Percentiles rank a stretch among this genome's conserved stretches.
These are phyloP conservation scores for Ceratina calcarata DNA, from an alignment of 1,140 invertebrate species.

Conservation along the genomic window DNA sequence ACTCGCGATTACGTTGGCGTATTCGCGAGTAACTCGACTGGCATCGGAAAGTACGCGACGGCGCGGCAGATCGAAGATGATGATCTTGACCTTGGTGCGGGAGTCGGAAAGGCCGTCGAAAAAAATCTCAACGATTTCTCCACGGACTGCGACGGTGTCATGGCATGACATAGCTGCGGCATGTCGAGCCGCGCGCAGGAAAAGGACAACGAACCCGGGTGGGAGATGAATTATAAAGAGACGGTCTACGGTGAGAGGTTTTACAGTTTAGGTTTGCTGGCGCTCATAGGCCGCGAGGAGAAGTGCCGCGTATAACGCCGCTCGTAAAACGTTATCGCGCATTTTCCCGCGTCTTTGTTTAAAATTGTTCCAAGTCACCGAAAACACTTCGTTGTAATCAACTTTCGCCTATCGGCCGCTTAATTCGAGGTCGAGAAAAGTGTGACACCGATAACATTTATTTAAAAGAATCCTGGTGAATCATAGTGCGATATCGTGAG, in stretches of 20 bases:
- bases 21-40: neutral
- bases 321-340: slow-evolving; percentile 21
- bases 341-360: neutral
- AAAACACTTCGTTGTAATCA: neutral
- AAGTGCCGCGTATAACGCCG: slow-evolving; percentile 2
- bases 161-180: too few relatives aligned
- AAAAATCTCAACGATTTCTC: neutral
- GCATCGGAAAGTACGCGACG: slow-evolving; percentile 20
- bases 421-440: neutral
- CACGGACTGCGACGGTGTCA: neutral
- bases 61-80: neutral
- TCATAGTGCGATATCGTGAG: too few relatives aligned
- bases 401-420: neutral
- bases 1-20: neutral
- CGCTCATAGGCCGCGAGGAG: slow-evolving; percentile 14
- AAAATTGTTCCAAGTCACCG: too few relatives aligned
- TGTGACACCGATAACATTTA: neutral
- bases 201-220: slow-evolving; percentile 56
- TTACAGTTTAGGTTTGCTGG: slow-evolving; percentile 67
- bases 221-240: slow-evolving; percentile 79
- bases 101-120: neutral
- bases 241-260: slow-evolving; percentile 74
- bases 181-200: neutral
- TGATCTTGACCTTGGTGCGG: slow-evolving; percentile 13
- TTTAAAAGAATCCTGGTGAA: neutral